A percentile compares a stretch with the other conserved stretches of the same genome.
These are phyloP conservation scores for Sphinx pinastri DNA, from an alignment of 2,888 invertebrate genomes.

Conservation along the genomic window DNA sequence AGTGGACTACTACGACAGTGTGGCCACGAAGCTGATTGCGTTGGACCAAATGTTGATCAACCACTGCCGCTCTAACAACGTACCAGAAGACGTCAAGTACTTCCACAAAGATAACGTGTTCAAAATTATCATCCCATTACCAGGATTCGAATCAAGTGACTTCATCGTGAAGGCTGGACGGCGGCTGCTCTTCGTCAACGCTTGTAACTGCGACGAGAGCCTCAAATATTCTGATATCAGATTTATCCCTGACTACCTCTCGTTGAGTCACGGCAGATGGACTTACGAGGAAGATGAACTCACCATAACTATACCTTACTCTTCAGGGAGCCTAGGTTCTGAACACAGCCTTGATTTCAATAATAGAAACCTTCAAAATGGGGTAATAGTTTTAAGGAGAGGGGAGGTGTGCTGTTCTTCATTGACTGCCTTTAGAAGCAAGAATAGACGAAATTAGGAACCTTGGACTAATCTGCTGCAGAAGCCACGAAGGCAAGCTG, in stretches of 20 bases:
- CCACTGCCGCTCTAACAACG: slow-evolving; percentile 32
- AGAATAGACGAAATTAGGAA: neutral
- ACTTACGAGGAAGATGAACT: slow-evolving; percentile 13
- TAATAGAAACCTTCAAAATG: slow-evolving; percentile 6
- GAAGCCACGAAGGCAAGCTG: neutral
- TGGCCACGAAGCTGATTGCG: slow-evolving; percentile 33
- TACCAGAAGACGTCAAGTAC: slow-evolving; percentile 26
- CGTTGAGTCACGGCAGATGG: slow-evolving; percentile 14
- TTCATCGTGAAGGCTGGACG: slow-evolving; percentile 12
- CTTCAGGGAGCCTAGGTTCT: neutral
- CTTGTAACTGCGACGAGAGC: slow-evolving; percentile 1
- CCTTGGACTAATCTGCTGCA: neutral
- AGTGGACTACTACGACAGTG: slow-evolving; percentile 34
- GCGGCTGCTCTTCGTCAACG: slow-evolving; percentile 17
- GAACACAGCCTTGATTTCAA: neutral
- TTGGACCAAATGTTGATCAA: slow-evolving; percentile 31
- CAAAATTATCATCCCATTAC: slow-evolving; percentile 27
- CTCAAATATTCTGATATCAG: slow-evolving; percentile 9
- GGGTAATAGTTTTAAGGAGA: neutral
- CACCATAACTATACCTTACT: slow-evolving; percentile 6
- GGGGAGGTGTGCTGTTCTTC: neutral
- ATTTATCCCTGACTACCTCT: slow-evolving; percentile 8
- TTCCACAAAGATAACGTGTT: slow-evolving; percentile 26
- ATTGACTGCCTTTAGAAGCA: neutral
- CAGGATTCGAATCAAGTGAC: slow-evolving; percentile 13